Percentiles rank a stretch among this genome's conserved stretches.
Conservation (phyloP, 1,140 invertebrate genomes). For the Pogonomyrmex barbatus region DNA sequence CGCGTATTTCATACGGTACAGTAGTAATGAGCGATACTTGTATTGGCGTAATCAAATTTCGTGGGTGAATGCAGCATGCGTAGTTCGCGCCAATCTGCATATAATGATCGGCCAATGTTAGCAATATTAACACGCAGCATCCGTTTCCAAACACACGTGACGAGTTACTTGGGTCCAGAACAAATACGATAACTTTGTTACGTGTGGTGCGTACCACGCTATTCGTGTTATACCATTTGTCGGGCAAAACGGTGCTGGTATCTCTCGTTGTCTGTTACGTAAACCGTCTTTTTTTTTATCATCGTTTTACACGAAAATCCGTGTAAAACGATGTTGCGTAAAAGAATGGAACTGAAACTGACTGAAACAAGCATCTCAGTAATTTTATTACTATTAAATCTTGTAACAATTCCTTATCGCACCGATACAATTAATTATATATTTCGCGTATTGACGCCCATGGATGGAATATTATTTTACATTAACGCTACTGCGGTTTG, state of each 20-base stretch:
- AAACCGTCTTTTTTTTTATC: slow-evolving; percentile 4
- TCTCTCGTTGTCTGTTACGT: slow-evolving; percentile 37
- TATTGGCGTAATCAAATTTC: slow-evolving; percentile 44
- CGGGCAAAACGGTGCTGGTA: slow-evolving; percentile 25
- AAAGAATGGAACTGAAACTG: background rate
- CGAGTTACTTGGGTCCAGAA: slow-evolving; percentile 32
- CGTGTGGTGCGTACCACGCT: slow-evolving; percentile 23
- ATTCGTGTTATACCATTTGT: slow-evolving; percentile 52
- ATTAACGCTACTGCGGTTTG: background rate
- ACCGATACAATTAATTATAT: background rate
- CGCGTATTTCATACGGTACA: background rate
- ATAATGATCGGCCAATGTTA: slow-evolving; percentile 52
- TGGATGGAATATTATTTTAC: background rate
- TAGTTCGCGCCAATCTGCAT: slow-evolving; percentile 40
- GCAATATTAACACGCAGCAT: slow-evolving; percentile 51
- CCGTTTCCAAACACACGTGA: slow-evolving; percentile 50
- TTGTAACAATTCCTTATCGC: background rate
- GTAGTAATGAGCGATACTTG: slow-evolving; percentile 20
- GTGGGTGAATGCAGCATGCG: slow-evolving; percentile 22
- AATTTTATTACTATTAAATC: background rate
- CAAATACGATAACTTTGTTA: slow-evolving; percentile 58
- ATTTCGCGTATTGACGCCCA: background rate
- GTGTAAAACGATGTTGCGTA: background rate
- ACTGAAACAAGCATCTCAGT: background rate
- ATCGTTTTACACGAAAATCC: background rate